Evolutionary conservation across 2,113 vertebrate genomes (phyloP), one percentile per base, ranked within the genome.

Genomic region (Hypocryptadius cinnamomeus): DNA sequence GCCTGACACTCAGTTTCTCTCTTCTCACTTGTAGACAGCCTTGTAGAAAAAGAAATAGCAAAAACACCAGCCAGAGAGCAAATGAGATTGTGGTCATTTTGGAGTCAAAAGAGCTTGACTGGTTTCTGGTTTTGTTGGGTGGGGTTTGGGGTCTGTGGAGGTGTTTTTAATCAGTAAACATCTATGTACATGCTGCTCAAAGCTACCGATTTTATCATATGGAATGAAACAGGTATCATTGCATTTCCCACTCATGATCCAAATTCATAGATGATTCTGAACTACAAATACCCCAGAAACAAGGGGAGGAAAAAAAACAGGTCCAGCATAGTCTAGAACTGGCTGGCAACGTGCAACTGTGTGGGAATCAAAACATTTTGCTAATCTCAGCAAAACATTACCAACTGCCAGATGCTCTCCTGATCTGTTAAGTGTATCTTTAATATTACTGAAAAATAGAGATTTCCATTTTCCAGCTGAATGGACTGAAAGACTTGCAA

Each of bases 151-250:
- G 27, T 23, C 3, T 31, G 40, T 19, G 30, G 28, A n/a, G 10
- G 9, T 63, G 64, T 50, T 23, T 50, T 44, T 12, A 51, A 60
- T 77, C 40, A 56, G 19, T 5, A 4, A 65, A 15, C 4, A 44
- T 33, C 21, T 51, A n/a, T 0, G 0, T 17, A 40, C 1, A 0
- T 11, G 20, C 37, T 90, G 33, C 23, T 47, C 27, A 91, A 69
- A 90, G 21, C 18, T 77, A 81, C 10, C 9, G n/a, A 24, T 61
- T 83, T 17, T 37, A 22, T 65, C 15, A 28, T 57, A 21, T 22
- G 16, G 28, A 79, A 56, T 27, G 45, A 71, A 23, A 28, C 2
- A 4, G 4, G 5, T 78, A 81, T 40, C 51, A 35, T 2, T 81
- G 17, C 33, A 60, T 71, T 80, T 87, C 22, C 20, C 33, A 28